Evolutionary conservation across 2,113 vertebrate species (phyloP).

Genomic region (Chelonoidis abingdonii): DNA sequence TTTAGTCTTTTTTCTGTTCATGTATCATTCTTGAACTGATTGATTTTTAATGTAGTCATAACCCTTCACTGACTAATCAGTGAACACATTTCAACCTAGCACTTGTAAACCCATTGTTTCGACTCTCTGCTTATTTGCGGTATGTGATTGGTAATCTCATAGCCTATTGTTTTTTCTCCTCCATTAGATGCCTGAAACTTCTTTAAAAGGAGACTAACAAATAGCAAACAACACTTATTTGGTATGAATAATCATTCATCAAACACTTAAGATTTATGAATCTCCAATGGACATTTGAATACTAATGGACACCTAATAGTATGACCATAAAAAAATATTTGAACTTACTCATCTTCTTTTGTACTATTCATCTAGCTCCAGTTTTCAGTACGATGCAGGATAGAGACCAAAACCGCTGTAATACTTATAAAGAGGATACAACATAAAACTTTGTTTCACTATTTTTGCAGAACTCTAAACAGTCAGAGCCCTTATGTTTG

Average conservation of each 20-base stretch:
- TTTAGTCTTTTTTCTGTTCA: background rate
- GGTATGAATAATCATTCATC: background rate
- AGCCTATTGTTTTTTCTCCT: background rate
- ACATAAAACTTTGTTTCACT: background rate
- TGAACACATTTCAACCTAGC: constrained; percentile 38
- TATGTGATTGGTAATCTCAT: background rate
- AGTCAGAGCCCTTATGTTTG: background rate
- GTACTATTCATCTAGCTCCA: background rate
- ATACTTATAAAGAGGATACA: background rate
- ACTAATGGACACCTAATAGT: background rate
- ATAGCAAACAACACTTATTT: constrained; percentile 3
- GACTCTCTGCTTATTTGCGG: background rate
- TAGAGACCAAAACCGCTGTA: background rate
- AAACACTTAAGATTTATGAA: background rate
- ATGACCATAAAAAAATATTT: background rate
- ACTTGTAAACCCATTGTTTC: constrained; percentile 9
- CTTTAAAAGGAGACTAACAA: background rate
- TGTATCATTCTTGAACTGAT: constrained; percentile 19
- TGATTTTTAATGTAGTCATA: constrained; percentile 33
- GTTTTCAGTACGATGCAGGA: background rate
- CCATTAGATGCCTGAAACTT: background rate
- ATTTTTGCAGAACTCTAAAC: background rate
- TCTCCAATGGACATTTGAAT: background rate
- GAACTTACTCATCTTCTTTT: background rate
- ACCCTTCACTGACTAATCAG: background rate